A percentile compares a stretch with the other conserved stretches of the same genome.
phyloP scores from a whole-genome alignment of 1,140 invertebrate species.

The Periplaneta americana region DNA sequence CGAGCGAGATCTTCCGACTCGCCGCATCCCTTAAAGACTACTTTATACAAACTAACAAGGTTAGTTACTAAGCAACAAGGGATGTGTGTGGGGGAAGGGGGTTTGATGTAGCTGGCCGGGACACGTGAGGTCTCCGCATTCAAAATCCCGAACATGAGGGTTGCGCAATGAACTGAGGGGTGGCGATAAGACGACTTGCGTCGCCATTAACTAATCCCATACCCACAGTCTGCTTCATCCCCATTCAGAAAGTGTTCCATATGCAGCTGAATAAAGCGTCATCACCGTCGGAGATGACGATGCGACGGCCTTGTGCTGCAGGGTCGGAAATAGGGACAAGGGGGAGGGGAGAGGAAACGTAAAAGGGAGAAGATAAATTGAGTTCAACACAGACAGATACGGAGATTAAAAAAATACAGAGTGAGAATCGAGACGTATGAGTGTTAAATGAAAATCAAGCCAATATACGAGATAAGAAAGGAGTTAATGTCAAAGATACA shows the following conservation, averaged over 20 bases:
- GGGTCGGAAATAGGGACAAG: neutral
- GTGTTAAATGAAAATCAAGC: neutral
- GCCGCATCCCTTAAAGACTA: neutral
- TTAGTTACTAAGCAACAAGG: neutral
- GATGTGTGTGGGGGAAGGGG: no score
- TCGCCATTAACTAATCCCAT: neutral
- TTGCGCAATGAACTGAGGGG: neutral
- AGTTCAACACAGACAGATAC: neutral
- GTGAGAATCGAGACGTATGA: neutral
- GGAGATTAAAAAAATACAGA: neutral
- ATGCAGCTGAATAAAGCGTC: neutral
- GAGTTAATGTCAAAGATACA: no score
- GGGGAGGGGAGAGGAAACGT: neutral
- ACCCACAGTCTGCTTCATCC: neutral
- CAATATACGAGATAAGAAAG: neutral
- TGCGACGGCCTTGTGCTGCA: neutral
- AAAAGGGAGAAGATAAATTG: neutral
- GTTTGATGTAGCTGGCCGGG: neutral
- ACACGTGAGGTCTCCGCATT: neutral
- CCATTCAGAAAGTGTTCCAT: neutral
- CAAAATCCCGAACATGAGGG: neutral
- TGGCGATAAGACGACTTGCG: neutral
- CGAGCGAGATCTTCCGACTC: neutral
- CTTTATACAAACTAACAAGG: neutral
- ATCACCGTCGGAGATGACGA: neutral